These are phyloP conservation scores for Cervus canadensis DNA, from an alignment of 2,113 vertebrate genomes.

Conservation along the genomic window DNA sequence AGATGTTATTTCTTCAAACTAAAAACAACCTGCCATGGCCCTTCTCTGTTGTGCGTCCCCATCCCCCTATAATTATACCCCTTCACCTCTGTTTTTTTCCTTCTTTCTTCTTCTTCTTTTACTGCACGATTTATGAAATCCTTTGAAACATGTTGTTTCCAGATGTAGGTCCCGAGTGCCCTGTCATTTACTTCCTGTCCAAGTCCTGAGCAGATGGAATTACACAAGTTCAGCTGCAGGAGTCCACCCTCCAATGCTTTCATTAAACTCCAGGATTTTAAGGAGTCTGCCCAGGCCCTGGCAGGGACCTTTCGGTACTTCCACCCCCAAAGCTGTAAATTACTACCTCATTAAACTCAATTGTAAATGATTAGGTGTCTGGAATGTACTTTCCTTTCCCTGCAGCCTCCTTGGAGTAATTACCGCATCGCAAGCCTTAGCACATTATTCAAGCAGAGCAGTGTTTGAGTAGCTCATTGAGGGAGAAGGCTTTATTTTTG, in stretches of 20 bases:
- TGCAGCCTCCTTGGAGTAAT: conserved; percentile 59
- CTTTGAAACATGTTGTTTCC: conserved; percentile 81
- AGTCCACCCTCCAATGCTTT: conserved; percentile 56
- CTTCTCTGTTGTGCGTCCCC: conserved; percentile 10
- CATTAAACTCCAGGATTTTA: conserved; percentile 71
- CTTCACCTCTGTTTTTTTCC: not conserved
- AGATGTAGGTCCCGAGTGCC: conserved; percentile 76
- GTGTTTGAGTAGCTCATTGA: not conserved
- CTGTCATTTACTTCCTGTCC: conserved; percentile 73
- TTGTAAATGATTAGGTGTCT: conserved; percentile 72
- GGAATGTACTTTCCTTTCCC: conserved; percentile 66
- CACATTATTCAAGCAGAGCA: not conserved
- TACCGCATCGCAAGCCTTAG: not conserved
- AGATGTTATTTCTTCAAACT: conserved; percentile 44
- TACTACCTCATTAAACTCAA: conserved; percentile 70
- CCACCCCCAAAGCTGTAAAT: conserved; percentile 64
- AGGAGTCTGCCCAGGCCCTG: conserved; percentile 49
- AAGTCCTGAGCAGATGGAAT: conserved; percentile 70
- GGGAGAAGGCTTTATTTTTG: conserved; percentile 54
- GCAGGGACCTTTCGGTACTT: conserved; percentile 54
- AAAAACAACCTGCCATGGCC: not conserved
- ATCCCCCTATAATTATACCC: not conserved
- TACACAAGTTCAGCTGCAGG: conserved; percentile 28
- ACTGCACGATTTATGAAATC: conserved; percentile 73
- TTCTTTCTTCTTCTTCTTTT: conserved; percentile 25